Conservation (phyloP, 1,140 invertebrate species). For the Phymorhynchus buccinoides region DNA sequence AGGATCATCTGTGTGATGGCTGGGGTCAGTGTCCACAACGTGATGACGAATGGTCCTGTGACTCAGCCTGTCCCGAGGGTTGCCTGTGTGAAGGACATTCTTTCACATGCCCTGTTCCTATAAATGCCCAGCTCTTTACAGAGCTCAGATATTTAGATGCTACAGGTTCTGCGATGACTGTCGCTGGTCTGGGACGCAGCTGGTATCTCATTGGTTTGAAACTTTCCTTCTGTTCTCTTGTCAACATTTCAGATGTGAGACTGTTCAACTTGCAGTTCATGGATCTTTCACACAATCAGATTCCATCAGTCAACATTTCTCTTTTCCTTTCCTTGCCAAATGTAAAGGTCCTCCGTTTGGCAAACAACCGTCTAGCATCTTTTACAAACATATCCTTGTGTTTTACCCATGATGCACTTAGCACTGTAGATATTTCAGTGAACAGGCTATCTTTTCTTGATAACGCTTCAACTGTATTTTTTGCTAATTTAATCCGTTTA, state of each 20-base stretch:
- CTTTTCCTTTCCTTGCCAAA: constrained; percentile 26
- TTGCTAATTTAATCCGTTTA: constrained; percentile 2
- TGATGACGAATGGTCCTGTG: constrained; percentile 41
- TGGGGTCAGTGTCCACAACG: constrained; percentile 35
- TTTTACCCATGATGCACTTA: background rate
- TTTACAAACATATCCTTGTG: background rate
- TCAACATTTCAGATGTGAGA: background rate
- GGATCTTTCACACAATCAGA: constrained; percentile 35
- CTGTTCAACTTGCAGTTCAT: background rate
- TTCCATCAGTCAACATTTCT: background rate
- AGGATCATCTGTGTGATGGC: constrained; percentile 27
- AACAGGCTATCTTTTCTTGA: background rate
- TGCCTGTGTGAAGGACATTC: constrained; percentile 28
- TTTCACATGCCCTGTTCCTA: background rate
- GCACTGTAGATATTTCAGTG: background rate
- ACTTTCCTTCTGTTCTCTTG: background rate
- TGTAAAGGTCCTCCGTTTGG: constrained; percentile 26
- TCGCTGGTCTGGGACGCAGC: background rate
- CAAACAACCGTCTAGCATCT: background rate
- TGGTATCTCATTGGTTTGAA: background rate
- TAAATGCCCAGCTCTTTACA: background rate
- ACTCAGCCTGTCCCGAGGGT: constrained; percentile 45
- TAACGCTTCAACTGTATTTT: background rate
- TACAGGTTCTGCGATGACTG: background rate
- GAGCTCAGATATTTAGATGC: background rate